Percentiles rank a stretch among this genome's conserved stretches.
These are phyloP conservation scores for Drosophila triauraria DNA, from an alignment of 1,140 invertebrate genomes.

Conservation along the genomic window DNA sequence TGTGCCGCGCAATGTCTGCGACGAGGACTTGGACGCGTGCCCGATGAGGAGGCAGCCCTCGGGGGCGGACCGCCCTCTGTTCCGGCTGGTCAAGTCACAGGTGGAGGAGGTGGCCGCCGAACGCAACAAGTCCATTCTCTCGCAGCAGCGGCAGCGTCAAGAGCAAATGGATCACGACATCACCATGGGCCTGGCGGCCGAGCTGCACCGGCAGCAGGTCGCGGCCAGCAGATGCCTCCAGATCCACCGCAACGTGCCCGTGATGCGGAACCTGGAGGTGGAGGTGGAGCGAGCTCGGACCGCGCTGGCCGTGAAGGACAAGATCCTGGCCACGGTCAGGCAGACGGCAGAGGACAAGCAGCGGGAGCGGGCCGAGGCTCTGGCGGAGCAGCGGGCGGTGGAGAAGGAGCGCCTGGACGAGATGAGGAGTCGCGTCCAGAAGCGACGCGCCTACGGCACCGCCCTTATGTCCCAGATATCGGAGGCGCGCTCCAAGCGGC, in stretches of 20 bases:
- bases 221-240: constrained; percentile 42
- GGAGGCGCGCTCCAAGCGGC: constrained; percentile 11
- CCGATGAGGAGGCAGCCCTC: constrained; percentile 19
- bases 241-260: constrained; percentile 36
- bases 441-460: constrained; percentile 20
- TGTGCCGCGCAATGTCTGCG: constrained; percentile 14
- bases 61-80: constrained; percentile 18
- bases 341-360: not conserved
- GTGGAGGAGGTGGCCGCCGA: constrained; percentile 61
- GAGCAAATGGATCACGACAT: constrained; percentile 30
- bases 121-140: constrained; percentile 29
- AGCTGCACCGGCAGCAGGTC: constrained; percentile 33
- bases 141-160: constrained; percentile 31
- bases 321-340: constrained; percentile 7
- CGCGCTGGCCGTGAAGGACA: constrained; percentile 38
- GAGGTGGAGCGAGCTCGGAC: constrained; percentile 59
- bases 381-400: constrained; percentile 7
- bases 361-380: constrained; percentile 37
- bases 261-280: constrained; percentile 37
- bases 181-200: constrained; percentile 30
- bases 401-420: constrained; percentile 46
- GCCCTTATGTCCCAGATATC: constrained; percentile 55
- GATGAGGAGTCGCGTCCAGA: constrained; percentile 12
- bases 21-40: constrained; percentile 39
- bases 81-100: constrained; percentile 47